A percentile compares a stretch with the other conserved stretches of the same genome.
Evolutionary conservation across 2,888 invertebrate species (phyloP).

Genomic region (Ormyrus thymus): DNA sequence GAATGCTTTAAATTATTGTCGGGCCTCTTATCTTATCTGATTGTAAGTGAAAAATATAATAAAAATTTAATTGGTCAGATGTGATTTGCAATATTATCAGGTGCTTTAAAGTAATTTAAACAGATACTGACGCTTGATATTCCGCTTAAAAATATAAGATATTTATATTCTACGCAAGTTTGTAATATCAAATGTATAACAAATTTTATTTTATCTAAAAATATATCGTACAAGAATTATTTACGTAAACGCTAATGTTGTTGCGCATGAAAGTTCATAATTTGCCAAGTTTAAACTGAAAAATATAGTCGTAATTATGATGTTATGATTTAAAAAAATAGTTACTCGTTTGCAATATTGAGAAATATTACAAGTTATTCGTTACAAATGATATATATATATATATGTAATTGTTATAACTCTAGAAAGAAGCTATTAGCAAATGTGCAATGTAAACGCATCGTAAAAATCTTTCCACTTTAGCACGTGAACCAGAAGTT

Average conservation of each 20-base stretch:
- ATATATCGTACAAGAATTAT: too few species aligned
- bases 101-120: conserved; percentile 6
- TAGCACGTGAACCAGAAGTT: neutral
- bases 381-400: conserved; percentile 14
- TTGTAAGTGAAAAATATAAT: conserved; percentile 6
- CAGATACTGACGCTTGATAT: too few species aligned
- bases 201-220: too few species aligned
- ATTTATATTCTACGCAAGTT: too few species aligned
- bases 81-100: neutral
- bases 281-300: too few species aligned
- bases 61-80: neutral
- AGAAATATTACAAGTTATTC: conserved; percentile 1
- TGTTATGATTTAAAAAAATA: neutral
- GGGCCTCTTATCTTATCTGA: conserved; percentile 13
- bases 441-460: neutral
- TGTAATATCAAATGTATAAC: too few species aligned
- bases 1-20: conserved; percentile 43
- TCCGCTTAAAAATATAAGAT: too few species aligned
- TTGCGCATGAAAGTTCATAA: too few species aligned
- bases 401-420: conserved; percentile 12
- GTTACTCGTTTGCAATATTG: neutral
- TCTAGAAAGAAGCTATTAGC: conserved; percentile 5
- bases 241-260: too few species aligned
- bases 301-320: too few species aligned
- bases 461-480: neutral